Base-by-base conservation (phyloP, 2,113 vertebrate genomes). In the Scomber japonicus region DNA sequence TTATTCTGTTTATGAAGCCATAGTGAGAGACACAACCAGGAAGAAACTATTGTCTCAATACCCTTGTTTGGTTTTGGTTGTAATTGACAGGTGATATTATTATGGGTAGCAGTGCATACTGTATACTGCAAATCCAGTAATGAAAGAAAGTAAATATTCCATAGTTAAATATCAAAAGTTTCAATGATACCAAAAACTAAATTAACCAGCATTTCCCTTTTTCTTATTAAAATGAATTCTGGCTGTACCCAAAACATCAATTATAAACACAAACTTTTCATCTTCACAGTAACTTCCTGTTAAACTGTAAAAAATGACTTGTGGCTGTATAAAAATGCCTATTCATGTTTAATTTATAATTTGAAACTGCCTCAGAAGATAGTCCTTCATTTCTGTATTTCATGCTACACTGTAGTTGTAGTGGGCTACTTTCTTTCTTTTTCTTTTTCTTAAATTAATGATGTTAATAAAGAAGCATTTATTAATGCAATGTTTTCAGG, bases 321-420 rank as follows among this genome's bases (percentile, higher is more conserved):
- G 19, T 12, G 27, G 54, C 30, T 30, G 15, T 31, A 19, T 53
- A 56, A 53, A 83, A 17, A 54, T 65, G 30, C 50, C 55, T 65
- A 70, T 55, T 69, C 5, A 16, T 3, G 4, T 66, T 51, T 44
- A 44, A 76, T 89, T 14, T 45, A 71, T 83, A 72, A 84, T 68
- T 79, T 80, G 45, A 64, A 21, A 65, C 27, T 65, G 66, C 53
- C 53, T 53, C 24, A 53, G 12, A 76, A 70, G 30, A 50, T 48
- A 10, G 4, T 21, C 4, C 51, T 11, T 74, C 27, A 19, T 70
- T 67, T 69, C 56, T 48, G n/a, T 46, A 51, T 60, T 76, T 61
- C 46, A 44, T 10, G 54, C 17, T 67, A 30, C 3, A 10, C 53
- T 48, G 48, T n/a, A 7, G 31, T 67, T n/a, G 61, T 30, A 67